Conservation (phyloP, 2,113 vertebrate species). For the Upupa epops region DNA sequence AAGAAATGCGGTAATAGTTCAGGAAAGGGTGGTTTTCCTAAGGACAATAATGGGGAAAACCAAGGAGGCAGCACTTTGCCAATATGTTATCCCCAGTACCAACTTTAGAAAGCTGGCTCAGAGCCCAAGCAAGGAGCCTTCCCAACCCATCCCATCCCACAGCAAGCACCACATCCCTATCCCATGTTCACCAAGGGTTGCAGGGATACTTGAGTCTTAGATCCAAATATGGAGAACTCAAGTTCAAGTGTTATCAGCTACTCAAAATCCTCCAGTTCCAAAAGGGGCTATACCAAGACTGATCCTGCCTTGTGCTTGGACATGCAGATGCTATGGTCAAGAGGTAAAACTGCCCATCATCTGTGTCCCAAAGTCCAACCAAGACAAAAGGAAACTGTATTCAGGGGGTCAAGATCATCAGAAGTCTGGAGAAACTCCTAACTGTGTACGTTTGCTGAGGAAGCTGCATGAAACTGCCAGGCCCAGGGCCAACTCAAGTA, state of each 20-base stretch:
- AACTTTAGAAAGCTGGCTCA: neutral
- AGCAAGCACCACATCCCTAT: neutral
- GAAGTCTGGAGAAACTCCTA: neutral
- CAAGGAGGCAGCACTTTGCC: constrained; percentile 1
- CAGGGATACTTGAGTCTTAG: neutral
- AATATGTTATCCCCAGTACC: neutral
- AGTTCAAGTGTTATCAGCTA: neutral
- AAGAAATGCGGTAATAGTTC: neutral
- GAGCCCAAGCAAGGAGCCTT: neutral
- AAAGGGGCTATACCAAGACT: neutral
- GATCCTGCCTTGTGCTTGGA: neutral
- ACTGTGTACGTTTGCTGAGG: neutral
- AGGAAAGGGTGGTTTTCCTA: constrained; percentile 28
- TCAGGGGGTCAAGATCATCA: neutral
- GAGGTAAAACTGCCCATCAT: neutral
- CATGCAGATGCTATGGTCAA: neutral
- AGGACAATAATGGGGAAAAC: constrained; percentile 37
- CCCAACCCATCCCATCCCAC: neutral
- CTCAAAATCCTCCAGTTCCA: neutral
- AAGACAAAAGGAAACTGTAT: neutral
- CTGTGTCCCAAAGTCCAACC: neutral
- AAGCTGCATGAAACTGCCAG: neutral
- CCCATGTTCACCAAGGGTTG: neutral
- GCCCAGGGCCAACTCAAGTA: neutral
- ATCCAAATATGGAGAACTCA: neutral